Percentiles rank a stretch among this genome's conserved stretches.
phyloP scores from a whole-genome alignment of 1,140 invertebrate species.

The Ips typographus region DNA sequence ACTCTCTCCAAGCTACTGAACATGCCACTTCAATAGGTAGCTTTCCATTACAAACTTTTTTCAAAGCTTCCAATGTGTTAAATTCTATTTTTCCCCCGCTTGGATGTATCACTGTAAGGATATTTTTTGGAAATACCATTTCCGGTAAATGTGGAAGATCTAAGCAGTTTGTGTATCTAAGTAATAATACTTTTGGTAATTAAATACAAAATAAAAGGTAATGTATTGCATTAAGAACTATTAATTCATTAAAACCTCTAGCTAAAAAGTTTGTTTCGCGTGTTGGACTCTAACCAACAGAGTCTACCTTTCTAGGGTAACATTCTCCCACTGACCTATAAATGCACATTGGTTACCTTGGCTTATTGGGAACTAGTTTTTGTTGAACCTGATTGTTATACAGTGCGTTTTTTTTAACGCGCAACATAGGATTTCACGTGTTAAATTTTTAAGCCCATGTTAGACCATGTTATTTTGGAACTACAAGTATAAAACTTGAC shows the following conservation, averaged over 20 bases:
- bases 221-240: too few species aligned
- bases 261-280: not conserved
- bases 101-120: constrained; percentile 68
- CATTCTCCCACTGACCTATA: too few species aligned
- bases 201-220: not conserved
- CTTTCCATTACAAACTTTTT: constrained; percentile 76
- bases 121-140: constrained; percentile 96
- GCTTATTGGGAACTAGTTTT: too few species aligned
- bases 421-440: too few species aligned
- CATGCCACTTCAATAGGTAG: constrained; percentile 83
- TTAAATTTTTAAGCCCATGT: too few species aligned
- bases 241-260: not conserved
- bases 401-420: too few species aligned
- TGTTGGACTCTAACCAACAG: not conserved
- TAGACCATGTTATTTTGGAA: too few species aligned
- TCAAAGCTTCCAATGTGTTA: constrained; percentile 87
- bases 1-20: constrained; percentile 85
- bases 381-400: too few species aligned
- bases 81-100: constrained; percentile 79
- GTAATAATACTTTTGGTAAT: constrained; percentile 39
- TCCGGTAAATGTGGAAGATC: constrained; percentile 90
- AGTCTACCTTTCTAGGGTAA: too few species aligned
- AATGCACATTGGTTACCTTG: too few species aligned
- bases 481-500: too few species aligned
- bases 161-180: constrained; percentile 74